Evolutionary conservation across 2,888 invertebrate genomes (phyloP).

Genomic region (Catocala sponsa): DNA sequence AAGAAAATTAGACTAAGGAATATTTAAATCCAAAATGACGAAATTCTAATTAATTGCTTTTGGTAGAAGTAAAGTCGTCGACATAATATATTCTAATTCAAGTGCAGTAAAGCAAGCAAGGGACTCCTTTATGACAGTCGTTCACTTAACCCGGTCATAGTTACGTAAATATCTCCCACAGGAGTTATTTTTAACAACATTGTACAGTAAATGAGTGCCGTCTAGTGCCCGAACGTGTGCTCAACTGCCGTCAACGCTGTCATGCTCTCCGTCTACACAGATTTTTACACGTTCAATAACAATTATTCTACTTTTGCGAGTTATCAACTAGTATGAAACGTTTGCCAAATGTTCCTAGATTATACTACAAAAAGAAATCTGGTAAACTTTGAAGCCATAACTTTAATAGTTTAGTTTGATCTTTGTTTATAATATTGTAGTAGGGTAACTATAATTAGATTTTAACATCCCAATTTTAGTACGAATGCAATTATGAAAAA

Average conservation of each 20-base stretch:
- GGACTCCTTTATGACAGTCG: conserved; percentile 69
- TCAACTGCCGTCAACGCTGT: conserved; percentile 50
- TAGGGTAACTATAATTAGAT: conserved; percentile 32
- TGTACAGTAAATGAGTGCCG: conserved; percentile 72
- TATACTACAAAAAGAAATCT: too few relatives aligned
- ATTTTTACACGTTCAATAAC: conserved; percentile 27
- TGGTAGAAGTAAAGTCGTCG: conserved; percentile 4
- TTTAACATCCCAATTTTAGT: conserved; percentile 15
- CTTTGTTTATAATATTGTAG: conserved; percentile 37
- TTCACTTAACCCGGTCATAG: conserved; percentile 85
- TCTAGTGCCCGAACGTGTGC: conserved; percentile 61
- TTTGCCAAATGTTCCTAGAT: too few relatives aligned
- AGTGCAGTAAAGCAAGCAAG: conserved; percentile 59
- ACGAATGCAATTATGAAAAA: conserved; percentile 8
- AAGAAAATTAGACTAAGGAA: too few relatives aligned
- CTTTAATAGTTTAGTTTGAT: conserved; percentile 37
- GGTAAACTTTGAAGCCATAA: too few relatives aligned
- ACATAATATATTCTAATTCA: conserved; percentile 31
- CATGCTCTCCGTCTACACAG: conserved; percentile 35
- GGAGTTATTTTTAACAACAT: conserved; percentile 78
- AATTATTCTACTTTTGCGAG: conserved; percentile 7
- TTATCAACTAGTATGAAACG: too few relatives aligned
- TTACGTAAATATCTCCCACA: conserved; percentile 82
- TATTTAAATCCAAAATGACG: neutral
- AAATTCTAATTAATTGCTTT: neutral